Conservation (phyloP, 2,113 vertebrate species). For the Pseudopodoces humilis region DNA sequence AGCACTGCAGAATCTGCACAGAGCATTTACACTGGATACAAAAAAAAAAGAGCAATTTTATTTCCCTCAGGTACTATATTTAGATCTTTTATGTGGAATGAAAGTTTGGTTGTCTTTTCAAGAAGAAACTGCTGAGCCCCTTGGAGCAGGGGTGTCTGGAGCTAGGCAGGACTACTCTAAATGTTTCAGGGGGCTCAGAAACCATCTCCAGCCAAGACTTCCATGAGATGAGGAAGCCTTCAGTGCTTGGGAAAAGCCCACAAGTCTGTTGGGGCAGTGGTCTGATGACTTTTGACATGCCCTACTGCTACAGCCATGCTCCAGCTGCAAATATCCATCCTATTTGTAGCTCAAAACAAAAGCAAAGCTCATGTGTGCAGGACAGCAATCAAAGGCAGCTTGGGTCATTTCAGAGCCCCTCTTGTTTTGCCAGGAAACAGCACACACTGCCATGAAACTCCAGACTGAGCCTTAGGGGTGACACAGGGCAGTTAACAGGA, state of each 20-base stretch:
- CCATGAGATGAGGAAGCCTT: neutral
- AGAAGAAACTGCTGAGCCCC: neutral
- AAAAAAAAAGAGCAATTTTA: neutral
- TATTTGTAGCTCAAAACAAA: neutral
- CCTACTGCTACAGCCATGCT: neutral
- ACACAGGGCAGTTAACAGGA: neutral
- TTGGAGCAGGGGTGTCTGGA: neutral
- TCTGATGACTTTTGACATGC: neutral
- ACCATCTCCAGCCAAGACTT: neutral
- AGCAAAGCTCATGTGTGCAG: neutral
- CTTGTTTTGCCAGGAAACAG: neutral
- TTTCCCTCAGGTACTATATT: neutral
- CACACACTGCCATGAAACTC: neutral
- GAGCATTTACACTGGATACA: neutral
- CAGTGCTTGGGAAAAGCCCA: neutral
- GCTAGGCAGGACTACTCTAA: neutral
- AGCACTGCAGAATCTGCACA: neutral
- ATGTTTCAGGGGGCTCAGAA: neutral
- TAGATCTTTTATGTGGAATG: neutral
- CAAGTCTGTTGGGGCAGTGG: neutral
- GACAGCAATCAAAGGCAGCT: neutral
- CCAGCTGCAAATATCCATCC: neutral
- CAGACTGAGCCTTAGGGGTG: neutral
- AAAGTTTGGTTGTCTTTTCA: neutral
- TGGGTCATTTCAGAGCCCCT: neutral